Base-by-base conservation (phyloP, 2,888 invertebrate species). In the Sphaerophoria taeniata region DNA sequence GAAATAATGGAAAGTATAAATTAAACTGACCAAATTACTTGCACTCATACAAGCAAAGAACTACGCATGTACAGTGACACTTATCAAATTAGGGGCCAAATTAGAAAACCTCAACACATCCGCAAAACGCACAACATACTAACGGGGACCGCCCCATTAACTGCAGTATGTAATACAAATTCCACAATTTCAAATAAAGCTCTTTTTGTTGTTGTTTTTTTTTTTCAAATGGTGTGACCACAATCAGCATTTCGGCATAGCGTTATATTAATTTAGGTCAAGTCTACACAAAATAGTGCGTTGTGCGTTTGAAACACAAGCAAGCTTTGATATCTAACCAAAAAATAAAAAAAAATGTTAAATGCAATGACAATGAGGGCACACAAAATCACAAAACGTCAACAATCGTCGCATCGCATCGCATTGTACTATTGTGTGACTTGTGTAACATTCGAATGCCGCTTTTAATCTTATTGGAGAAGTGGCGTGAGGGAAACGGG, bases 231-330 rank as follows among this genome's bases (percentile, higher is more conserved):
- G 24, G 24, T 60, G 69, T 73, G 69, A 58, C 7, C 65, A 55
- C 78, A 67, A 77, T 72, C 51, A 24, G 24, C 31, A 55, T 34
- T 11, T 45, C 60, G 34, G 11, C 63, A 43, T 63, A 6, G 47
- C 11, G 45, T 36, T 49, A 56, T 0, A 11, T 7, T 36, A 51
- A 84, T 63, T 61, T 72, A 72, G 80, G 84, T 75, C 79, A 79
- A 75, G 67, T 72, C 74, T 78, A 74, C 33, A 72, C 31, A 69
- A 72, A 72, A 61, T 49, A 69, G 73, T 49, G 80, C 69, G 60
- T 80, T 80, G 34, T 49, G 80, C 69, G 60, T 80, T 80, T 34
- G 69, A 67, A 76, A 72, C 72, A 61, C 33, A 82, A 69, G 56
- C 77, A 60, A 71, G 76, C 73, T 73, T 71, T 39, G 43, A 53